Percentiles rank a stretch among this genome's conserved stretches.
Conservation (phyloP, 2,797 vertebrate species). For the Xenentodon cancila region DNA sequence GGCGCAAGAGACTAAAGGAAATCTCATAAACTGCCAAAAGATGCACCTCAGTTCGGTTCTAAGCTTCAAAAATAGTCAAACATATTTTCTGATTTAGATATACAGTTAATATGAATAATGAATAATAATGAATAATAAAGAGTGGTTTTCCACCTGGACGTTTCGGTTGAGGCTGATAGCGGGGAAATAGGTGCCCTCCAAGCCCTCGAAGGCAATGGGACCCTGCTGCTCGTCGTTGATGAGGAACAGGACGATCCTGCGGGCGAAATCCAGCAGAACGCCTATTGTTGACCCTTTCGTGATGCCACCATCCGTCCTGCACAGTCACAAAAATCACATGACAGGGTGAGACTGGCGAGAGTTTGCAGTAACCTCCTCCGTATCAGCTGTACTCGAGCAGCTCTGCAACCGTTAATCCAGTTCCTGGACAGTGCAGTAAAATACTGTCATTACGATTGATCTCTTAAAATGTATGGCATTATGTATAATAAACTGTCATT, state of each 20-base stretch:
- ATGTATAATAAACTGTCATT: too few relatives aligned
- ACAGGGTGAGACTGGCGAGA: too few relatives aligned
- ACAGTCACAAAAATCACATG: constrained; percentile 15
- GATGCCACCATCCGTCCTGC: constrained; percentile 95
- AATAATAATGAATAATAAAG: too few relatives aligned
- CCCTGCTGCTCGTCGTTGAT: constrained; percentile 99
- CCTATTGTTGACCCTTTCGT: constrained; percentile 92
- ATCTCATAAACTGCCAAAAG: too few relatives aligned
- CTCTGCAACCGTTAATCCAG: too few relatives aligned
- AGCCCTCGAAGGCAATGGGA: constrained; percentile 92
- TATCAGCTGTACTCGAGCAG: too few relatives aligned
- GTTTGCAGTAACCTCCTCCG: too few relatives aligned
- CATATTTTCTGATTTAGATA: too few relatives aligned
- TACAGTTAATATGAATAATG: too few relatives aligned
- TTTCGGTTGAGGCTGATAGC: constrained; percentile 98
- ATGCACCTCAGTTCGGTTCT: neutral
- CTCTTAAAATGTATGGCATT: too few relatives aligned
- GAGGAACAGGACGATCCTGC: constrained; percentile 93
- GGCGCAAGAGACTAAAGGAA: neutral
- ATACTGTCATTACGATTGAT: too few relatives aligned
- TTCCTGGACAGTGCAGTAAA: too few relatives aligned
- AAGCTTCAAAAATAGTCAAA: neutral
- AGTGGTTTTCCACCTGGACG: constrained; percentile 87
- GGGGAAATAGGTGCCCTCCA: constrained; percentile 94
- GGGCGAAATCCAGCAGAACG: constrained; percentile 91